Percentiles rank a stretch among this genome's conserved stretches.
Evolutionary conservation across 1,140 invertebrate genomes (phyloP).

Genomic region (Matsumurasca onukii): DNA sequence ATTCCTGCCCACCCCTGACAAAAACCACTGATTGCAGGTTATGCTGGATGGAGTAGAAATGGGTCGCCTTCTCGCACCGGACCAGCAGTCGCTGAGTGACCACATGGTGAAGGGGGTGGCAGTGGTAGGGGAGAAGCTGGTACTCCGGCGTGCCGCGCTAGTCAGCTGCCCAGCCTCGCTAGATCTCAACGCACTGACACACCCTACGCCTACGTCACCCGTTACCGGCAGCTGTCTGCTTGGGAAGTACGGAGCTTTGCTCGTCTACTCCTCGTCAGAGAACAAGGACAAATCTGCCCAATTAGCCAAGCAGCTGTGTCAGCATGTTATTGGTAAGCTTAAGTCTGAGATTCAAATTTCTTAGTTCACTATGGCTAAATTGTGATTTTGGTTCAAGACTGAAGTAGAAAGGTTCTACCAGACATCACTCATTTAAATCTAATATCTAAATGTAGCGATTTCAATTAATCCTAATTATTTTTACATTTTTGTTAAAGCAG

Average conservation of each 20-base stretch:
- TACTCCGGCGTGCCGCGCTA: slow-evolving; percentile 72
- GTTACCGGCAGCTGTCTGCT: slow-evolving; percentile 52
- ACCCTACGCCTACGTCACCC: slow-evolving; percentile 60
- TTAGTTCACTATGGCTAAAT: neutral
- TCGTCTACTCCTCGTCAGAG: slow-evolving; percentile 61
- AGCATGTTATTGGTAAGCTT: slow-evolving; percentile 79
- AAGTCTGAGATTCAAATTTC: slow-evolving; percentile 11
- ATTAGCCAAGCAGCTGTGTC: slow-evolving; percentile 74
- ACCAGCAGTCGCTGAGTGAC: slow-evolving; percentile 75
- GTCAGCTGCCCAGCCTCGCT: slow-evolving; percentile 61
- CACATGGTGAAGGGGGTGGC: slow-evolving; percentile 81
- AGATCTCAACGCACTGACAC: slow-evolving; percentile 66
- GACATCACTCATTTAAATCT: too few relatives aligned
- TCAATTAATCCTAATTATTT: neutral
- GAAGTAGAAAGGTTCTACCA: neutral
- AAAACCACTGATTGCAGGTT: too few relatives aligned
- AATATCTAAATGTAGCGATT: too few relatives aligned
- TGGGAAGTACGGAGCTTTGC: slow-evolving; percentile 81
- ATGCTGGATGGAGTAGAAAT: slow-evolving; percentile 64
- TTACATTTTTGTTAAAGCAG: too few relatives aligned
- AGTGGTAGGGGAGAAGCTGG: slow-evolving; percentile 85
- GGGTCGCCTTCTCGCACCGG: slow-evolving; percentile 56
- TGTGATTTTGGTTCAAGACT: neutral
- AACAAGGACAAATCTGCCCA: slow-evolving; percentile 46
- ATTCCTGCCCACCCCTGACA: too few relatives aligned